Conservation (phyloP, 2,888 invertebrate species). For the Rhagophthalmus giganteus region DNA sequence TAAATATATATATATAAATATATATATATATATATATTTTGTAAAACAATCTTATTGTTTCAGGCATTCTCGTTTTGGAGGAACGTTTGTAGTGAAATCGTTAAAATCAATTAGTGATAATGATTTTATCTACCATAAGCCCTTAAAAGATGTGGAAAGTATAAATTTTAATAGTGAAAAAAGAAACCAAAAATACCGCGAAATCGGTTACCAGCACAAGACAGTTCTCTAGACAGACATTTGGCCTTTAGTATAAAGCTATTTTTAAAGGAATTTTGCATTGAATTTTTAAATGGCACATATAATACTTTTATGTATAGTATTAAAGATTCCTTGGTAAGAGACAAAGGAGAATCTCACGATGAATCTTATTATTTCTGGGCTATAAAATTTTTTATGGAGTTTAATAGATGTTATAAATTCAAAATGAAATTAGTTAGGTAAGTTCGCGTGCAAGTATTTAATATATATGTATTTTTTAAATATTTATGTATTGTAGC, state of each 20-base stretch:
- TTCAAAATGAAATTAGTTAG: constrained; percentile 88
- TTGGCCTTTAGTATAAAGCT: constrained; percentile 89
- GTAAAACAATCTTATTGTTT: too few species aligned
- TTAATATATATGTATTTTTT: too few species aligned
- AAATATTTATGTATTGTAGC: too few species aligned
- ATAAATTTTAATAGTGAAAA: constrained; percentile 80
- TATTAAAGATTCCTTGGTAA: constrained; percentile 75
- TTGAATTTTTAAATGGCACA: constrained; percentile 87
- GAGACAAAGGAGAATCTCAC: constrained; percentile 72
- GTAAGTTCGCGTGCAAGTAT: constrained; percentile 55
- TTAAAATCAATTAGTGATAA: constrained; percentile 89
- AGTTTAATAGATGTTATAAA: constrained; percentile 88
- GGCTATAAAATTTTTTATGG: constrained; percentile 95
- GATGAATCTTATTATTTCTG: constrained; percentile 95
- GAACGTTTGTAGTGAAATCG: constrained; percentile 89
- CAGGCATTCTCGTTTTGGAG: constrained; percentile 92
- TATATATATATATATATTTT: too few species aligned
- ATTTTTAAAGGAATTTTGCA: constrained; percentile 91
- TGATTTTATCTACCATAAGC: constrained; percentile 86
- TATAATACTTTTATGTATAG: constrained; percentile 92
- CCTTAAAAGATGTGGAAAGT: constrained; percentile 74
- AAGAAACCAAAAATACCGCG: constrained; percentile 71
- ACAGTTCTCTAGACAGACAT: constrained; percentile 67
- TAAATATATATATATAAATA: too few species aligned
- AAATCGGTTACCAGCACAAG: constrained; percentile 73